These are phyloP conservation scores for Cosmia pyralina DNA, from an alignment of 2,888 invertebrate species.

Conservation along the genomic window DNA sequence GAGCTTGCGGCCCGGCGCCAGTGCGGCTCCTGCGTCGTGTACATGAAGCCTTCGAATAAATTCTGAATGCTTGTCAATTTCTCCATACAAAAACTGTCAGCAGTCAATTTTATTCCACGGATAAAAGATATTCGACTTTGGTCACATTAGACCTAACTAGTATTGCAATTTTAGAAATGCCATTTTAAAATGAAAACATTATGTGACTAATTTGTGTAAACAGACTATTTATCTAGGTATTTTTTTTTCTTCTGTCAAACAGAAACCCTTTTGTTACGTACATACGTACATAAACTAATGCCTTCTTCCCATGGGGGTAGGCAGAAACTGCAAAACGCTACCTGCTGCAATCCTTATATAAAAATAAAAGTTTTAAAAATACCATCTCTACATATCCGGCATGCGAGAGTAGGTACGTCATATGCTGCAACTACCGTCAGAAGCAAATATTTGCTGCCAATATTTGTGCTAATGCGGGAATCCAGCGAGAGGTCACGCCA, in stretches of 20 bases:
- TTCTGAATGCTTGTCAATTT: no score
- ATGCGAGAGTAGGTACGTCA: background rate
- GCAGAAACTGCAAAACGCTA: no score
- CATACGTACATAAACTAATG: no score
- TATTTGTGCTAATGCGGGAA: conserved; percentile 28
- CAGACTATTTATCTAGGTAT: background rate
- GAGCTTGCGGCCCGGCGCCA: no score
- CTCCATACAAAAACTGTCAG: no score
- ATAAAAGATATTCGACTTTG: no score
- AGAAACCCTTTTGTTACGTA: background rate
- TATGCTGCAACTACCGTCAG: background rate
- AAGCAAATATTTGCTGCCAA: conserved; percentile 32
- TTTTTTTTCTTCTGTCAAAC: background rate
- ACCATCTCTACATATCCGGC: background rate
- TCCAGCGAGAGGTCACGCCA: background rate
- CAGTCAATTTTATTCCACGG: no score
- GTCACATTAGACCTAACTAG: no score
- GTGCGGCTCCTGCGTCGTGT: no score
- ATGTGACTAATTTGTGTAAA: background rate
- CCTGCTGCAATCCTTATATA: background rate
- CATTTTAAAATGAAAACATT: background rate
- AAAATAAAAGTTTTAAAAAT: conserved; percentile 16
- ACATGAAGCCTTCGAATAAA: no score
- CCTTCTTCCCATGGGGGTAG: no score
- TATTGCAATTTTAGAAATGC: background rate